phyloP scores from a whole-genome alignment of 1,140 invertebrate genomes.

The Lineus longissimus region DNA sequence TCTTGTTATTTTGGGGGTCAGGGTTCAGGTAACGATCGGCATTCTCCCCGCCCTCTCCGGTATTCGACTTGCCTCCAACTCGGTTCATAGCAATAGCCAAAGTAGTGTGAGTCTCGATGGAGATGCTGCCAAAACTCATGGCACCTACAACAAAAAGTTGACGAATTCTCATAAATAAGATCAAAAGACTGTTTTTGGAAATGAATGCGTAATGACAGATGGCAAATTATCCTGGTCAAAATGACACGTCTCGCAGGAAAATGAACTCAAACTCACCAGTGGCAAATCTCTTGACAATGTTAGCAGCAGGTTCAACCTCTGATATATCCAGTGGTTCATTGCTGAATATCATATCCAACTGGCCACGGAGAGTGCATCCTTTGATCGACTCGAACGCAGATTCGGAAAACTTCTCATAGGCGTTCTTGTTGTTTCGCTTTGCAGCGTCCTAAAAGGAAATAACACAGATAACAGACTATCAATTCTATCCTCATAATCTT shows the following conservation, averaged over 20 bases:
- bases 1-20: slow-evolving; percentile 66
- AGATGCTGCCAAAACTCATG: slow-evolving; percentile 92
- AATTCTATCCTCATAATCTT: no score
- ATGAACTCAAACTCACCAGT: slow-evolving; percentile 54
- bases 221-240: neutral
- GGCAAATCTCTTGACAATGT: slow-evolving; percentile 90
- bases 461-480: no score
- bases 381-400: slow-evolving; percentile 81
- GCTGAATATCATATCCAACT: slow-evolving; percentile 77
- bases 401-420: slow-evolving; percentile 85
- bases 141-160: slow-evolving; percentile 59
- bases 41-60: slow-evolving; percentile 89
- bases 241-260: neutral
- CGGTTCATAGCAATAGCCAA: slow-evolving; percentile 96
- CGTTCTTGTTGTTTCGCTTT: slow-evolving; percentile 70
- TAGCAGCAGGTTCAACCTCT: slow-evolving; percentile 85
- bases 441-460: slow-evolving; percentile 69
- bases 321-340: slow-evolving; percentile 70
- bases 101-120: slow-evolving; percentile 89
- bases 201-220: neutral
- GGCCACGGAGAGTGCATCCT: slow-evolving; percentile 86
- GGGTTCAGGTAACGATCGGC: slow-evolving; percentile 72
- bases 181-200: neutral
- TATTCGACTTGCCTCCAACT: slow-evolving; percentile 93
- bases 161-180: neutral